Evolutionary conservation across 64 coral and sea anemone species (phyloP).

Genomic region (Anthopleura sola): DNA sequence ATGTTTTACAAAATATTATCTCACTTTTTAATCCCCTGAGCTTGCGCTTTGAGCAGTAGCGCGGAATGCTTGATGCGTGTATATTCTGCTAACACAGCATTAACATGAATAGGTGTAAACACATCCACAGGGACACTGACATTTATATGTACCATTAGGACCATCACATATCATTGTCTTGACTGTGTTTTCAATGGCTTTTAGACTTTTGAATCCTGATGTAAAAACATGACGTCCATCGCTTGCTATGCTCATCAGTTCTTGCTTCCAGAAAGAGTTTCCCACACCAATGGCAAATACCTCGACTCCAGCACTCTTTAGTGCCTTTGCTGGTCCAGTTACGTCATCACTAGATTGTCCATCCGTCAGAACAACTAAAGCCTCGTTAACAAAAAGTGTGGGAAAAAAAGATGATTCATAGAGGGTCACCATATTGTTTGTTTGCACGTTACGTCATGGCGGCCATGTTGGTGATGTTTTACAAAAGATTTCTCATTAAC

Average conservation of each 20-base stretch:
- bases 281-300: conserved; percentile 19
- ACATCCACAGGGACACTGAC: conserved; percentile 4
- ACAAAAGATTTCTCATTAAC: no score
- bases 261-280: not conserved
- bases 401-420: not conserved
- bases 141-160: not conserved
- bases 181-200: conserved; percentile 4
- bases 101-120: not conserved
- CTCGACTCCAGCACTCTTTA: not conserved
- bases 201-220: not conserved
- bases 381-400: not conserved
- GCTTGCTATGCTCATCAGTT: not conserved
- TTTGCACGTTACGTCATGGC: no score
- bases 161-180: conserved; percentile 11
- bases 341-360: conserved; percentile 17
- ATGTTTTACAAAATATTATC: no score
- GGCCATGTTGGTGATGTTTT: no score
- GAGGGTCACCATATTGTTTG: no score
- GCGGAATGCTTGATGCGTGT: no score
- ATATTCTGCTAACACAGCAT: not conserved
- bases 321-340: not conserved
- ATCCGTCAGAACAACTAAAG: conserved; percentile 10
- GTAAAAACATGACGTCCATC: conserved; percentile 8
- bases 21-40: no score
- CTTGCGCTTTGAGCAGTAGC: no score